These are phyloP conservation scores for Rhadinocentrus ornatus DNA, from an alignment of 2,797 vertebrate species.

Conservation along the genomic window DNA sequence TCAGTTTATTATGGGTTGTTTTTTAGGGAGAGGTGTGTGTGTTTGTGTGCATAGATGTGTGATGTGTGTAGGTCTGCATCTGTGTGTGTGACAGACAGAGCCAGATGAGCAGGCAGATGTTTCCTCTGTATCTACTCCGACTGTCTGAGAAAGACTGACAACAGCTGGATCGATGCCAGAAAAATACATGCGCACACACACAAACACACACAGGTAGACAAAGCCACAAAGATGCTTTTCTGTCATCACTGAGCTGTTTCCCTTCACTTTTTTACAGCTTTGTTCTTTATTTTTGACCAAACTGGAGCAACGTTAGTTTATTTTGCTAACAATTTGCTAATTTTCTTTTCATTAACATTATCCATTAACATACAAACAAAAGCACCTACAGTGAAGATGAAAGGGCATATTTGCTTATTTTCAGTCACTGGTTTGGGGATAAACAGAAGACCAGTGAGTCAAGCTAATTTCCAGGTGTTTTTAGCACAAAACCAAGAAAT, in stretches of 20 bases:
- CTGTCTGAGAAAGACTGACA: constrained; percentile 76
- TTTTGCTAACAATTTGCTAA: background rate
- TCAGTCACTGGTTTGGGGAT: too few relatives aligned
- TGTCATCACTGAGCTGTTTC: background rate
- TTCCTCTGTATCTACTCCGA: constrained; percentile 68
- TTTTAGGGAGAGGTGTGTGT: constrained; percentile 33
- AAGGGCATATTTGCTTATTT: too few relatives aligned
- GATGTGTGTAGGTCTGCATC: constrained; percentile 15
- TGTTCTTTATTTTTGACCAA: constrained; percentile 1
- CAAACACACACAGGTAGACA: constrained; percentile 25
- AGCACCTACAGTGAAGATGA: too few relatives aligned
- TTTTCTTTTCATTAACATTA: background rate
- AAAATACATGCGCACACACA: constrained; percentile 36
- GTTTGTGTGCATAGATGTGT: constrained; percentile 32
- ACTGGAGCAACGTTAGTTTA: background rate
- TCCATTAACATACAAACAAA: too few relatives aligned
- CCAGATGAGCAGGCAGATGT: constrained; percentile 82
- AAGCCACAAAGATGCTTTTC: background rate
- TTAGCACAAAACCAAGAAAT: too few relatives aligned
- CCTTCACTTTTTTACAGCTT: background rate
- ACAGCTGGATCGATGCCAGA: constrained; percentile 76
- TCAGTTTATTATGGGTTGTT: constrained; percentile 60
- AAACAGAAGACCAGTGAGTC: too few relatives aligned
- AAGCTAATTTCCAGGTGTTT: too few relatives aligned
- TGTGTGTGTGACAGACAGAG: constrained; percentile 63